Evolutionary conservation across 1,140 invertebrate species (phyloP).

Genomic region (Hermatobates lingyangjiaoensis): DNA sequence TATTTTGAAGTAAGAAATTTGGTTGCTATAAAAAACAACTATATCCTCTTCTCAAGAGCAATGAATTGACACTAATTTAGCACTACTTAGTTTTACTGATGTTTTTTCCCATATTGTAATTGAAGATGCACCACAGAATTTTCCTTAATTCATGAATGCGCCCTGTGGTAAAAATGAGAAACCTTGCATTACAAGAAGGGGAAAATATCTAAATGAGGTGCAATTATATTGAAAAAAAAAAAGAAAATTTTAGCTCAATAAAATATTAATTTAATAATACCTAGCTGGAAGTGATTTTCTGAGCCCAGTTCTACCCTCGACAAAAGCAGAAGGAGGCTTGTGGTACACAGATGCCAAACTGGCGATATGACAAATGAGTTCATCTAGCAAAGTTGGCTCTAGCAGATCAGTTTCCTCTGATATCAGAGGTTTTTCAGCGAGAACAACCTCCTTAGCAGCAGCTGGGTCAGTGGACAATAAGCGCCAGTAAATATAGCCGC

Average conservation of each 20-base stretch:
- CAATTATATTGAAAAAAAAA: not conserved
- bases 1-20: too few species aligned
- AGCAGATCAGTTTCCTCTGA: slow-evolving; percentile 97
- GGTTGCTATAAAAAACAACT: too few species aligned
- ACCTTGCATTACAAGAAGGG: not conserved
- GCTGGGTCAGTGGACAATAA: slow-evolving; percentile 95
- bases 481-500: slow-evolving; percentile 99
- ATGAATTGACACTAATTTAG: too few species aligned
- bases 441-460: slow-evolving; percentile 95
- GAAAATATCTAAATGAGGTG: not conserved
- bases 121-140: too few species aligned
- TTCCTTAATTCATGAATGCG: not conserved
- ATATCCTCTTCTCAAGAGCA: too few species aligned
- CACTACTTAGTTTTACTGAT: too few species aligned
- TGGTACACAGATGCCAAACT: slow-evolving; percentile 97
- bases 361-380: slow-evolving; percentile 97
- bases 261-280: slow-evolving; percentile 14
- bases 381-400: slow-evolving; percentile 92
- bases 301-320: slow-evolving; percentile 55
- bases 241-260: not conserved
- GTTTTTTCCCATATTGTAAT: too few species aligned
- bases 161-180: not conserved
- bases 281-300: slow-evolving; percentile 30
- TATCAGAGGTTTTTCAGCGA: slow-evolving; percentile 97
- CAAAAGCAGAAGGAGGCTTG: slow-evolving; percentile 96